A percentile compares a stretch with the other conserved stretches of the same genome.
Evolutionary conservation across 1,140 invertebrate genomes (phyloP).

Genomic region (Drosophila obscura): DNA sequence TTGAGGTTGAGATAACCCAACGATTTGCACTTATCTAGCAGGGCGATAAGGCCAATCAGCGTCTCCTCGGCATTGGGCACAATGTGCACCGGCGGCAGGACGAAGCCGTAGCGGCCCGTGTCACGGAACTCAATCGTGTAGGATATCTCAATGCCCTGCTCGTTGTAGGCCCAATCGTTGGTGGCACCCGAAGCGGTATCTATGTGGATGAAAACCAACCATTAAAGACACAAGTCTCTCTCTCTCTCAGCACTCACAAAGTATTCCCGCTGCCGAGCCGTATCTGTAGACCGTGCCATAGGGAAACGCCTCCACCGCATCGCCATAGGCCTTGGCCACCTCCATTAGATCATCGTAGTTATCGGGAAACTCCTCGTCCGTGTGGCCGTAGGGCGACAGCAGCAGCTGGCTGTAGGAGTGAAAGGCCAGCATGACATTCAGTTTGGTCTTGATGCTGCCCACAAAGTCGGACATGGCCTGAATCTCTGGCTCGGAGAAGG

Average conservation of each 20-base stretch:
- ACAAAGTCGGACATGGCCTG: conserved; percentile 86
- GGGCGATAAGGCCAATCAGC: conserved; percentile 89
- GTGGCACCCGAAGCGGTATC: conserved; percentile 85
- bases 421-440: conserved; percentile 86
- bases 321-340: conserved; percentile 84
- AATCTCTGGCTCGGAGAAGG: conserved; percentile 92
- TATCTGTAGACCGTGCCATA: conserved; percentile 85
- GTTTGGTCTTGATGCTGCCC: conserved; percentile 79
- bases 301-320: conserved; percentile 81
- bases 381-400: conserved; percentile 85
- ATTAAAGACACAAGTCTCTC: no score
- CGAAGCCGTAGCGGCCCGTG: conserved; percentile 92
- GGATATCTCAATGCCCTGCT: conserved; percentile 86
- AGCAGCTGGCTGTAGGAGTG: conserved; percentile 85
- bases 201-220: conserved; percentile 3
- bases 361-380: conserved; percentile 77
- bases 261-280: conserved; percentile 84
- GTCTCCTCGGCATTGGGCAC: conserved; percentile 92
- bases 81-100: conserved; percentile 92
- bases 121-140: conserved; percentile 87
- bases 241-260: conserved; percentile 84
- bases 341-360: conserved; percentile 85
- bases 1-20: conserved; percentile 62
- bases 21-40: conserved; percentile 85
- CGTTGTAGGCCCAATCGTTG: conserved; percentile 88